Conservation (phyloP, 2,888 invertebrate species). For the Thelaira solivaga region DNA sequence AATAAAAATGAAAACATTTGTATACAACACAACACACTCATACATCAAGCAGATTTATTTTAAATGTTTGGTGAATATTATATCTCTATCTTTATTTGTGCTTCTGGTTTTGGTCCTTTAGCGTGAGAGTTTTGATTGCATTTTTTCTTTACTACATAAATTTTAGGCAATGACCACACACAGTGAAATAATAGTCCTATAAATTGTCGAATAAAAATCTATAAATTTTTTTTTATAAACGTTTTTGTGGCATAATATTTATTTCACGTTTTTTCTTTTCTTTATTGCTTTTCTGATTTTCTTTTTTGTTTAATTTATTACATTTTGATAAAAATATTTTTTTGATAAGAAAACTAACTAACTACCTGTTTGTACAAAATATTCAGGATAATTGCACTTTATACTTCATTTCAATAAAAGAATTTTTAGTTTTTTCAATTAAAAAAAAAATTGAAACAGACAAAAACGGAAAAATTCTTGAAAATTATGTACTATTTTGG, state of each 20-base stretch:
- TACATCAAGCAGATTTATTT: constrained; percentile 37
- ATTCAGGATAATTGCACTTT: no score
- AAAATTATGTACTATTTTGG: no score
- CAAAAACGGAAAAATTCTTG: no score
- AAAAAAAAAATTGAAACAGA: no score
- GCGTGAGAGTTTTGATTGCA: constrained; percentile 18
- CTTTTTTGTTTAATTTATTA: no score
- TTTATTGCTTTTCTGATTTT: no score
- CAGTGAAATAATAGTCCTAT: constrained; percentile 42
- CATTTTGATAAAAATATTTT: no score
- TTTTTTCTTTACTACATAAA: constrained; percentile 33
- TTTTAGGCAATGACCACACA: constrained; percentile 34
- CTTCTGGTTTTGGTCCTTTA: neutral
- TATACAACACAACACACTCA: constrained; percentile 12
- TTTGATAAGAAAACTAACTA: no score
- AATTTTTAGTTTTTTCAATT: no score
- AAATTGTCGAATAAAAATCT: constrained; percentile 33
- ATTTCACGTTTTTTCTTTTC: neutral
- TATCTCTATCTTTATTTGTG: neutral
- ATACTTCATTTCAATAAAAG: no score
- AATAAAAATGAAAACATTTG: constrained; percentile 12
- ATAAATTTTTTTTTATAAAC: constrained; percentile 24
- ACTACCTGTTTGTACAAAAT: no score
- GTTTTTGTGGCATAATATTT: neutral
- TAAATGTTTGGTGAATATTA: constrained; percentile 3